These are phyloP conservation scores for Bovichtus variegatus DNA, from an alignment of 2,797 vertebrate genomes.

Conservation along the genomic window DNA sequence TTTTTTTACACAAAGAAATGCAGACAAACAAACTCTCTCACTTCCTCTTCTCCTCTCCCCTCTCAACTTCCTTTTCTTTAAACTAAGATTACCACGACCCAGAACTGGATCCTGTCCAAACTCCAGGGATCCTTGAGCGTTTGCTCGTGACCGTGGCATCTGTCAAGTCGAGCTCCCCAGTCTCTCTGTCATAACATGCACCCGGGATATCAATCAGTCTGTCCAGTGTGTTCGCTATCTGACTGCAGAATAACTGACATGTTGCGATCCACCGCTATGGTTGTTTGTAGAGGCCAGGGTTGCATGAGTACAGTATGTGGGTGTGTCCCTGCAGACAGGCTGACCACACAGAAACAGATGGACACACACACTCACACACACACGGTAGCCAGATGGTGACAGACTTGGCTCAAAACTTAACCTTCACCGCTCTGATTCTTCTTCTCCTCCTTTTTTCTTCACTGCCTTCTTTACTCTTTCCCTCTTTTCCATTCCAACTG, in stretches of 20 bases:
- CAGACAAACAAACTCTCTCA: neutral
- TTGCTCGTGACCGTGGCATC: neutral
- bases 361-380: conserved; percentile 50
- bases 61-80: conserved; percentile 35
- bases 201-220: neutral
- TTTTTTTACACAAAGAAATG: conserved; percentile 4
- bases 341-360: conserved; percentile 62
- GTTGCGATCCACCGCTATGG: neutral
- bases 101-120: conserved; percentile 36
- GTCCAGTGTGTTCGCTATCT: neutral
- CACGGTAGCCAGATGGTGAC: conserved; percentile 77
- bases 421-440: conserved; percentile 56
- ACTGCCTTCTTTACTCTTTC: neutral
- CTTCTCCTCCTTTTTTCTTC: conserved; percentile 25
- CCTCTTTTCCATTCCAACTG: neutral
- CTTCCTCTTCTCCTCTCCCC: conserved; percentile 23
- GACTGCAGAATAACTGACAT: neutral
- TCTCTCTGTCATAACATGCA: neutral
- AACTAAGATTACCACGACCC: conserved; percentile 40
- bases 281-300: neutral
- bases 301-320: conserved; percentile 7
- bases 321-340: conserved; percentile 41
- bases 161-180: conserved; percentile 12
- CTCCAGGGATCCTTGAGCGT: conserved; percentile 25
- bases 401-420: conserved; percentile 54